Base-by-base conservation (phyloP, 2,113 vertebrate species). In the Gallinago paraguaiae region DNA sequence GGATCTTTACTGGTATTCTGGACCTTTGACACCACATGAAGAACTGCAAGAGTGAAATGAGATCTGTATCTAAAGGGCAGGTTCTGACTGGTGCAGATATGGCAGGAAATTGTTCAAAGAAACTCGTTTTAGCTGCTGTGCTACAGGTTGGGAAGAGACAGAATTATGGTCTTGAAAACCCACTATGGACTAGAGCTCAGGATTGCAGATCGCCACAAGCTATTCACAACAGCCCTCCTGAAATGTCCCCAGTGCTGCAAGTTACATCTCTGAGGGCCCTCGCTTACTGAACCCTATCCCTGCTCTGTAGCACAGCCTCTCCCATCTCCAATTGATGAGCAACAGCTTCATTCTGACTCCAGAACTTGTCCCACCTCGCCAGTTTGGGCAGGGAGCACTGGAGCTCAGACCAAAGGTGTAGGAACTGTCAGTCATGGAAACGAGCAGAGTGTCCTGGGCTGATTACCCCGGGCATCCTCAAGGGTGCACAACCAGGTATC, bases 351-450 rank as follows among this genome's bases (percentile, higher is more conserved):
- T 18, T 43, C 60, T 30, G 48, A 8, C 19, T 7, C 51, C 77
- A 67, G 56, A 1, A 2, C 23, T n/a, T 33, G 69, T 35, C 28
- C 43, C 67, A 22, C 60, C 37, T 63, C 50, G 18, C 8, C n/a
- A n/a, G n/a, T n/a, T n/a, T n/a, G n/a, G n/a, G n/a, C n/a, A n/a
- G n/a, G n/a, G n/a, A n/a, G n/a, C n/a, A n/a, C n/a, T n/a, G n/a
- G n/a, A n/a, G n/a, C n/a, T n/a, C n/a, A 22, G 27, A 43, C 31
- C 60, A n/a, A 1, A 33, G 1, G 5, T 18, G 15, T 0, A 31
- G 51, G 45, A 87, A 13, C 9, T 25, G 7, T 59, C 2, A 1
- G 35, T 9, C 22, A 9, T 5, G 43, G 25, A 3, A 22, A 59
- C 0, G 11, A n/a, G 31, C 41, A 56, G 30, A 14, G 41, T 11